Base-by-base conservation (phyloP, 2,888 invertebrate species). In the Xanthia icteritia region DNA sequence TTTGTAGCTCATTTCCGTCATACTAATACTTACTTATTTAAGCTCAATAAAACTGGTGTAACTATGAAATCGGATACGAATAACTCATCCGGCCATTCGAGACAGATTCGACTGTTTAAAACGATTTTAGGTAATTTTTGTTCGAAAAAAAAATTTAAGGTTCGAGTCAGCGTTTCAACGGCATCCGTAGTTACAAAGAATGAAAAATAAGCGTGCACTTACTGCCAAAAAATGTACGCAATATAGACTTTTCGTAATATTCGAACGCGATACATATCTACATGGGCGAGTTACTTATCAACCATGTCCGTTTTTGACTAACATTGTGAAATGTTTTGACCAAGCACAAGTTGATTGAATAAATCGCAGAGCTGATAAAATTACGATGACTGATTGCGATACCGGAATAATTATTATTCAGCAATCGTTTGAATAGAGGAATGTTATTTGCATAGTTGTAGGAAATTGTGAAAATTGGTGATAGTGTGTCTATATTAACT, bases 271-370 rank as follows among this genome's bases (percentile, higher is more conserved):
- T 91, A 84, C 71, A 39, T 81, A 89, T 85, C 88, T 81, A 86
- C 87, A 83, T 63, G 76, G 65, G 78, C 81, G 69, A 84, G 77
- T 78, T 73, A 77, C 76, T 85, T 86, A 89, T 86, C 89, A 89
- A 80, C 81, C 85, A 83, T 83, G 81, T 87, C 77, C 85, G 79
- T 88, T 89, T 90, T 90, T 86, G 87, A 85, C 85, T 81, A 88
- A 87, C 84, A 90, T 92, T 92, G 89, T 88, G 92, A 88, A 92
- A 92, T 89, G 74, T 84, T 88, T 84, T 80, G 86, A 88, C 87
- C 80, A 87, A 83, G 77, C 78, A 82, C 74, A 85, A 88, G 89
- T 90, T 88, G 91, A 90, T 89, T 91, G 88, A 89, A 88, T 88
- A 88, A 84, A 86, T 85, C 82, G 68, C 70, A 54, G 36, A 79